A percentile compares a stretch with the other conserved stretches of the same genome.
Evolutionary conservation across 1,140 invertebrate species (phyloP).

Genomic region (Tribolium madens): DNA sequence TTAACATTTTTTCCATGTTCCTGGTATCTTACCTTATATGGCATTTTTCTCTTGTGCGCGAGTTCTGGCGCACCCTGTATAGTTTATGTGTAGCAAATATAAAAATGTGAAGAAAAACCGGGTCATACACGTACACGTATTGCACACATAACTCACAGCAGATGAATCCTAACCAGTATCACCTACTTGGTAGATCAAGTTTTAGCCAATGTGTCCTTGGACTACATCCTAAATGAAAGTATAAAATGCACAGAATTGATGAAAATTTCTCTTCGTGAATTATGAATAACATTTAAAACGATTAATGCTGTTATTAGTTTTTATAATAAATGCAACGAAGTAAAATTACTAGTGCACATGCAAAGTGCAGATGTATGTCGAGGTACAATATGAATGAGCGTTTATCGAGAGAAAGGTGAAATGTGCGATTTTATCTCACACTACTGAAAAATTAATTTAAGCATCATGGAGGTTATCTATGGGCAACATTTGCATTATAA

Average conservation of each 20-base stretch:
- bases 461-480: not conserved
- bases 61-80: no score
- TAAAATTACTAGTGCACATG: not conserved
- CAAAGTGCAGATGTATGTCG: not conserved
- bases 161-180: not conserved
- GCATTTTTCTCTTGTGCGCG: no score
- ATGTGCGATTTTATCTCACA: not conserved
- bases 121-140: not conserved
- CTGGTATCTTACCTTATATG: no score
- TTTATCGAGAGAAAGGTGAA: not conserved
- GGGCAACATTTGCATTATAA: not conserved
- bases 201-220: slow-evolving; percentile 12
- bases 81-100: no score
- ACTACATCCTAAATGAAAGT: slow-evolving; percentile 16
- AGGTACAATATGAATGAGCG: not conserved
- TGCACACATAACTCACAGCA: not conserved
- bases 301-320: not conserved
- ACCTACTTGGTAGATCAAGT: slow-evolving; percentile 24
- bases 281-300: not conserved
- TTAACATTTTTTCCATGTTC: no score
- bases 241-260: slow-evolving; percentile 18
- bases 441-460: not conserved
- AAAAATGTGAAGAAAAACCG: not conserved
- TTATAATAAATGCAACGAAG: not conserved
- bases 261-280: slow-evolving; percentile 5